Base-by-base conservation (phyloP, 2,797 vertebrate species). In the Lindbergichthys nudifrons region DNA sequence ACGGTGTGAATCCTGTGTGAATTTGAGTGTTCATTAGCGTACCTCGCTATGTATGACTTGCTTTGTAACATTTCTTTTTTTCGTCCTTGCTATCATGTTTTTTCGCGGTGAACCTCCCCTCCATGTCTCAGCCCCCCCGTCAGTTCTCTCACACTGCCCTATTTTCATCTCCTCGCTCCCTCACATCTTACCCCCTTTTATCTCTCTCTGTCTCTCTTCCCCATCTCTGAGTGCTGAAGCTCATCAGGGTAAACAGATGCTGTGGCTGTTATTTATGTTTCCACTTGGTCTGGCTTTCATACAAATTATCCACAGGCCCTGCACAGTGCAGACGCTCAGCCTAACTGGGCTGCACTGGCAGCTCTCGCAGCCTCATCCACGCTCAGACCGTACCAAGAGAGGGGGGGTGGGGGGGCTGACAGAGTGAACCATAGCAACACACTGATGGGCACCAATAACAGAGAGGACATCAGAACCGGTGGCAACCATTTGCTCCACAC, bases 221-320 rank as follows among this genome's bases (percentile, higher is more conserved):
- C 73, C 81, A 83, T 87, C 88, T 89, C 87, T 73, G 87, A 92
- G 86, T 87, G 83, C 90, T 85, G 87, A 86, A 85, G 87, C 91
- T 93, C 93, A 93, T 93, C 87, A 87, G 92, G 91, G 90, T 93
- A 93, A 94, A 93, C 93, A 95, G 93, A 95, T 95, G 93, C 92
- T 85, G 82, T 91, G 87, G 91, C 92, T 92, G 91, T 95, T 95
- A 93, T 94, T 94, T 95, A 93, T 93, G 92, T 94, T 95, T 95
- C 92, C 93, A 93, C 92, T 93, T 92, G 92, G 92, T 93, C 92
- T 93, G 87, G 82, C 89, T 93, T 92, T 95, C 91, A 90, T 91
- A 92, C 92, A 92, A 94, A 93, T 94, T 94, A 94, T 93, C 93
- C 93, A 92, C 93, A 93, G 91, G 90, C 83, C 86, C 59, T 93